Base-by-base conservation (phyloP, 2,113 vertebrate genomes). In the Sorex araneus region DNA sequence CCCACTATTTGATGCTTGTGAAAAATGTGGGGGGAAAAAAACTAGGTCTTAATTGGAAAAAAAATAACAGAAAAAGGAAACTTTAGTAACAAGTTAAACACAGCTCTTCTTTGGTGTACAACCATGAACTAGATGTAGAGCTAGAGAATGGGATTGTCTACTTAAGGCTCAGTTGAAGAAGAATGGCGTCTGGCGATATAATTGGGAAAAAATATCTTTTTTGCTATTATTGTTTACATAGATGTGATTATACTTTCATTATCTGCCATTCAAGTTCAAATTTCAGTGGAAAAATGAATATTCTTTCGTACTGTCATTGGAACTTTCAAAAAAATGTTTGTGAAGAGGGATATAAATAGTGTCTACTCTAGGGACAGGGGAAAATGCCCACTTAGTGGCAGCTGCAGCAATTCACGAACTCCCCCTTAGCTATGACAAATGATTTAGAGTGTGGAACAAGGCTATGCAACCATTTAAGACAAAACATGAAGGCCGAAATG, bases 11-110 rank as follows among this genome's bases (percentile, higher is more conserved):
- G 85, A 87, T 97, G 76, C 97, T 95, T 9, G 79, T 95, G 95
- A 97, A 94, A 96, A 97, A 97, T 97, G 95, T 94, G 94, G 94
- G 94, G 95, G 47, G 84, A 82, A 94, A 82, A 94, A 96, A 96
- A 93, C 93, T 90, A 94, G 94, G 94, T 88, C 92, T 94, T 90
- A 75, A 93, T 87, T 88, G 66, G 25, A 87, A 85, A 60, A 16
- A 93, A 36, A 70, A 87, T 70, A 34, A 95, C 32, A 95, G 66
- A 50, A 90, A 96, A 91, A 95, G 80, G 92, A 90, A 90, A 95
- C 77, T 82, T 91, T 60, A 73, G 91, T 82, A 94, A 60, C 0
- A 45, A 80, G 90, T 94, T 94, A 95, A 97, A 95, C 87, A 96
- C 30, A 95, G 76, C 73, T 96, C 45, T 89, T 93, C n/a, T 84